These are phyloP conservation scores for Monochamus alternatus DNA, from an alignment of 2,888 invertebrate genomes.

Conservation along the genomic window DNA sequence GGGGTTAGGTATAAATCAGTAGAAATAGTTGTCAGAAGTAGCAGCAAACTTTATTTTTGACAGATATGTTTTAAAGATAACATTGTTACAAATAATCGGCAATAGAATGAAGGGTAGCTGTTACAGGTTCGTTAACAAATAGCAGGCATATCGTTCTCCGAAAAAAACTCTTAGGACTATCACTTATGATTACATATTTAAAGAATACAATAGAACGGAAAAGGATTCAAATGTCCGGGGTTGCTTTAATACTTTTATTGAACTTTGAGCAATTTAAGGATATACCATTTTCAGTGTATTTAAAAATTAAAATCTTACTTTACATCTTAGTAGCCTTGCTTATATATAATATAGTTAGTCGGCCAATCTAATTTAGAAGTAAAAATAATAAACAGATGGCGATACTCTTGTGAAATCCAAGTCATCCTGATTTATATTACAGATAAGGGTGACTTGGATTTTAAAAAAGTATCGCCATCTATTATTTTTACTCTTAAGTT, in stretches of 20 bases:
- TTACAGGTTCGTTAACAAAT: conserved; percentile 18
- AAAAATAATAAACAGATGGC: too few relatives aligned
- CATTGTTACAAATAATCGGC: conserved; percentile 25
- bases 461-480: too few relatives aligned
- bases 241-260: conserved; percentile 36
- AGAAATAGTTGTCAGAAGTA: conserved; percentile 19
- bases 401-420: too few relatives aligned
- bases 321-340: too few relatives aligned
- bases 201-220: neutral
- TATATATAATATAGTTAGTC: too few relatives aligned
- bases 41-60: conserved; percentile 36
- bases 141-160: conserved; percentile 19
- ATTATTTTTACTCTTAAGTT: too few relatives aligned
- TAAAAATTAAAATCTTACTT: too few relatives aligned
- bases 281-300: neutral
- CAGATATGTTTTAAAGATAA: conserved; percentile 42
- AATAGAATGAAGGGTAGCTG: conserved; percentile 7
- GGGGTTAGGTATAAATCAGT: too few relatives aligned
- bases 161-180: conserved; percentile 18
- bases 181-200: neutral
- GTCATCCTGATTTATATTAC: too few relatives aligned
- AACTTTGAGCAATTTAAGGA: conserved; percentile 37
- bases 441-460: too few relatives aligned
- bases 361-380: too few relatives aligned
- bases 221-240: conserved; percentile 24